Percentiles rank a stretch among this genome's conserved stretches.
Evolutionary conservation across 2,113 vertebrate species (phyloP).

Genomic region (Bos taurus): DNA sequence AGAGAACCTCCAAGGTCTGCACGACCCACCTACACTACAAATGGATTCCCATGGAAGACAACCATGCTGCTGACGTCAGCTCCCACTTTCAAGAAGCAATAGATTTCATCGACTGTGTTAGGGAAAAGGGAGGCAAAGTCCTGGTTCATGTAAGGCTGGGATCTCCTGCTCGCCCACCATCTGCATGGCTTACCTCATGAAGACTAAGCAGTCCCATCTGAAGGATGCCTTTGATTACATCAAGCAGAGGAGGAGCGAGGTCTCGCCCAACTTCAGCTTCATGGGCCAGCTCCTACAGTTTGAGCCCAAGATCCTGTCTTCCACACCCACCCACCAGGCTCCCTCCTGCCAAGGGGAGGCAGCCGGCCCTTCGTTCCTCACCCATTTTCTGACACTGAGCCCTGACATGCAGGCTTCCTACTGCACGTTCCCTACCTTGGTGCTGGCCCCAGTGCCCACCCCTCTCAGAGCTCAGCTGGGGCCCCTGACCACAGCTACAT

Average conservation of each 20-base stretch:
- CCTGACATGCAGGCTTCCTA: conserved; percentile 89
- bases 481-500: conserved; percentile 90
- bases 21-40: conserved; percentile 91
- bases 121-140: conserved; percentile 89
- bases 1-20: conserved; percentile 87
- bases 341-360: conserved; percentile 87
- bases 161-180: conserved; percentile 98
- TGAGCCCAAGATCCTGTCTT: conserved; percentile 92
- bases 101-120: conserved; percentile 93
- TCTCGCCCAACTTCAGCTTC: conserved; percentile 97
- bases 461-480: conserved; percentile 90
- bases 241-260: conserved; percentile 91
- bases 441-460: conserved; percentile 86
- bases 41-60: conserved; percentile 98
- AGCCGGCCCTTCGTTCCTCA: conserved; percentile 85
- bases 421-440: conserved; percentile 93
- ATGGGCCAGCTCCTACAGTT: conserved; percentile 98
- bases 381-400: conserved; percentile 87
- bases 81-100: conserved; percentile 99
- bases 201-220: conserved; percentile 87
- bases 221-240: conserved; percentile 96
- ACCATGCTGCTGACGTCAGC: conserved; percentile 93
- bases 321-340: conserved; percentile 80
- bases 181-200: conserved; percentile 99
- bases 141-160: conserved; percentile 97